Conservation (phyloP, 2,797 vertebrate genomes). For the Bradypodion pumilum region DNA sequence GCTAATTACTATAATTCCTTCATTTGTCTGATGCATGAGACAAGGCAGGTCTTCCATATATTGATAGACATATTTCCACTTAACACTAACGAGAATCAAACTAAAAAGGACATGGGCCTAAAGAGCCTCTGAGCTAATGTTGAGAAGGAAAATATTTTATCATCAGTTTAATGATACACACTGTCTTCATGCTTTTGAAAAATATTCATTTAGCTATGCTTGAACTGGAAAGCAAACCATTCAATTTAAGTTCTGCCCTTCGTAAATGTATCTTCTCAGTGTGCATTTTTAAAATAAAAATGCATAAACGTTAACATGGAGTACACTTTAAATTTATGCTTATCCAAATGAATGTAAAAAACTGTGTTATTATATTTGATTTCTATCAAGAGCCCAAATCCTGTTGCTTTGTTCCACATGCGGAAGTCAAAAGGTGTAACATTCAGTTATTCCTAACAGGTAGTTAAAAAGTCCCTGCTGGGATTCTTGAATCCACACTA, state of each 20-base stretch:
- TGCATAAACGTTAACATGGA: not conserved
- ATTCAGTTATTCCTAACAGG: too few species aligned
- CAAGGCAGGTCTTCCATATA: not conserved
- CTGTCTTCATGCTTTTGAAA: not conserved
- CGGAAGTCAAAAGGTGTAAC: too few species aligned
- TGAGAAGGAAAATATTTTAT: not conserved
- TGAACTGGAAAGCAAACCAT: conserved; percentile 17
- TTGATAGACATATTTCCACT: not conserved
- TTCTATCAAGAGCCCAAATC: not conserved
- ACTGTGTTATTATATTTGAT: not conserved
- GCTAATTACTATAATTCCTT: not conserved
- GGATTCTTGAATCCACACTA: not conserved
- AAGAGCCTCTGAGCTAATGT: conserved; percentile 8
- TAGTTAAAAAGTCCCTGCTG: too few species aligned
- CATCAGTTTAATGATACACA: not conserved
- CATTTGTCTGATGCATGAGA: not conserved
- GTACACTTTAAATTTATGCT: conserved; percentile 21
- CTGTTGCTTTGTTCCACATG: too few species aligned
- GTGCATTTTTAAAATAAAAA: conserved; percentile 28
- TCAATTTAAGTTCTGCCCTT: not conserved
- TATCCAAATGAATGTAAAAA: not conserved
- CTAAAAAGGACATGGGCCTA: not conserved
- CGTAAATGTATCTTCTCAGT: conserved; percentile 23
- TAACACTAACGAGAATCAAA: conserved; percentile 25
- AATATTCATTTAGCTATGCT: not conserved